phyloP scores from a whole-genome alignment of 2,888 invertebrate species.

The Colletes collaris region DNA sequence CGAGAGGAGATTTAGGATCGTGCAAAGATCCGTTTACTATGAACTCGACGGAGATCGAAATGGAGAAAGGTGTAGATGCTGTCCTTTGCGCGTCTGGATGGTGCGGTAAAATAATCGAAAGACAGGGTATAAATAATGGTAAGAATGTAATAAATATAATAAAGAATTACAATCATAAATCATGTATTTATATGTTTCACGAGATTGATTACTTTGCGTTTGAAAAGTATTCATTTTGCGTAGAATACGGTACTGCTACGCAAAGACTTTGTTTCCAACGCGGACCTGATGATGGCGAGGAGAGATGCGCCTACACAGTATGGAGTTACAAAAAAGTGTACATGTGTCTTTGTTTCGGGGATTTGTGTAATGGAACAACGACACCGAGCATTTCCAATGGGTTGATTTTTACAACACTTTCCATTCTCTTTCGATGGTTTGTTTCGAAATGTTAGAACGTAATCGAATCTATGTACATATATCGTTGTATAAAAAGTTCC shows the following conservation, averaged over 20 bases:
- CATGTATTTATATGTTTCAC: too few species aligned
- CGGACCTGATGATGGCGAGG: slow-evolving; percentile 94
- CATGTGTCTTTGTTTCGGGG: slow-evolving; percentile 96
- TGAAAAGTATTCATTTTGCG: slow-evolving; percentile 65
- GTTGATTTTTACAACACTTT: slow-evolving; percentile 54
- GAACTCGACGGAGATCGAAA: slow-evolving; percentile 90
- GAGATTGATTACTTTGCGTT: too few species aligned
- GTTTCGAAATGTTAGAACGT: slow-evolving; percentile 45
- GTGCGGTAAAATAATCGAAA: slow-evolving; percentile 96
- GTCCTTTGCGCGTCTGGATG: slow-evolving; percentile 95
- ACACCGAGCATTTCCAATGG: slow-evolving; percentile 39
- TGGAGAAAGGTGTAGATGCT: slow-evolving; percentile 89
- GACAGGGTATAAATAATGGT: slow-evolving; percentile 91
- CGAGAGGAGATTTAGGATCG: slow-evolving; percentile 93
- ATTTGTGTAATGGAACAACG: slow-evolving; percentile 89
- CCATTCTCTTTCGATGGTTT: slow-evolving; percentile 63
- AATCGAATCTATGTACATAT: slow-evolving; percentile 18
- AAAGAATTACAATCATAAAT: neutral
- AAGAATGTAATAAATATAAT: slow-evolving; percentile 56
- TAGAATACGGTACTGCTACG: slow-evolving; percentile 94
- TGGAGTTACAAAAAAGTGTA: slow-evolving; percentile 92
- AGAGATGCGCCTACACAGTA: slow-evolving; percentile 93
- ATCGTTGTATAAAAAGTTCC: slow-evolving; percentile 53
- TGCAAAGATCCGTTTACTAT: slow-evolving; percentile 94
- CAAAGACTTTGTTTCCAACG: slow-evolving; percentile 94